phyloP scores from a whole-genome alignment of 2,797 vertebrate species.

The Cottoperca gobio region DNA sequence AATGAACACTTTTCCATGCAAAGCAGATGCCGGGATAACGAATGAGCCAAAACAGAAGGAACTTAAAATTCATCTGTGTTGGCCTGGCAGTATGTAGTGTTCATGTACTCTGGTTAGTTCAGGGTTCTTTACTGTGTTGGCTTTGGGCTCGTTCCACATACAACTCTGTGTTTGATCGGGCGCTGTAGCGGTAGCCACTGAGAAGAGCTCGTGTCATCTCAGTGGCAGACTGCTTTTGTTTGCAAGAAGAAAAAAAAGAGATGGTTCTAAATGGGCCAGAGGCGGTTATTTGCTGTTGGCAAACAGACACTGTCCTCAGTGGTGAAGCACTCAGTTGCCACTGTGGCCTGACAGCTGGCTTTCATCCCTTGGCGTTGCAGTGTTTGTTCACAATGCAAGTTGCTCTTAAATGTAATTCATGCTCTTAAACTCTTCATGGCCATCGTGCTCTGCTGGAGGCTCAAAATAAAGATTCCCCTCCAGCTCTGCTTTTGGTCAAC shows the following conservation, averaged over 20 bases:
- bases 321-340: constrained; percentile 58
- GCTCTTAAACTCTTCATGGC: constrained; percentile 39
- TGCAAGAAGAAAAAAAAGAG: constrained; percentile 70
- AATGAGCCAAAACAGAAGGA: constrained; percentile 59
- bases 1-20: constrained; percentile 48
- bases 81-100: constrained; percentile 54
- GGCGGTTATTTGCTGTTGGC: constrained; percentile 82
- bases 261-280: constrained; percentile 75
- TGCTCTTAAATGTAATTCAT: constrained; percentile 66
- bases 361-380: constrained; percentile 53
- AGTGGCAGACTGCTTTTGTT: constrained; percentile 78
- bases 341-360: constrained; percentile 71
- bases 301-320: constrained; percentile 76
- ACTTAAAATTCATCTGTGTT: constrained; percentile 54
- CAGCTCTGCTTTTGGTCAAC: constrained; percentile 44
- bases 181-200: constrained; percentile 43
- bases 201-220: constrained; percentile 71
- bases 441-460: constrained; percentile 27
- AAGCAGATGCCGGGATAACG: constrained; percentile 51
- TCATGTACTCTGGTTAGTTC: constrained; percentile 65
- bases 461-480: constrained; percentile 51
- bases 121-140: constrained; percentile 72
- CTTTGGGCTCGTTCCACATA: constrained; percentile 74
- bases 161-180: constrained; percentile 74
- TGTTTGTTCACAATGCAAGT: constrained; percentile 62